A percentile compares a stretch with the other conserved stretches of the same genome.
Evolutionary conservation across 1,140 invertebrate species (phyloP).

Genomic region (Sminthurinus signatus): DNA sequence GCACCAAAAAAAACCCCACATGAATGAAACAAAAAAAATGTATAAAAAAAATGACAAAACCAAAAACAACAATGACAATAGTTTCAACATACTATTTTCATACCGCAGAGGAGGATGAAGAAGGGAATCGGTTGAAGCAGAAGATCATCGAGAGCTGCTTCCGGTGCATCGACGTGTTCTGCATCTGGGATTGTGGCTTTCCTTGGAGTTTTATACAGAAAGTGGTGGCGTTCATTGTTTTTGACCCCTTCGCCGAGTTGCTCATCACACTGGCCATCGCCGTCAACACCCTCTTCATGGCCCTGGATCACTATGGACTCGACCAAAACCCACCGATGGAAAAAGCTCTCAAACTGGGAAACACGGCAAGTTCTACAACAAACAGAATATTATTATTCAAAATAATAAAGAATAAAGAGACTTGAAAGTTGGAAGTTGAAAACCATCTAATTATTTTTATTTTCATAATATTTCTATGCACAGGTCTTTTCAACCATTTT

Average conservation of each 20-base stretch:
- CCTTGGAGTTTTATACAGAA: constrained; percentile 85
- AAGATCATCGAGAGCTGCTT: constrained; percentile 63
- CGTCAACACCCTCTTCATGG: constrained; percentile 97
- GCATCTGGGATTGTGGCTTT: constrained; percentile 94
- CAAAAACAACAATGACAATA: no score
- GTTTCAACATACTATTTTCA: constrained; percentile 90
- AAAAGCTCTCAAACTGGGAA: constrained; percentile 48
- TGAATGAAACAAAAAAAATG: neutral
- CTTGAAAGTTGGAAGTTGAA: neutral
- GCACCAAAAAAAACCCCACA: neutral
- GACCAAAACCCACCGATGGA: constrained; percentile 42
- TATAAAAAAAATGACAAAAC: neutral
- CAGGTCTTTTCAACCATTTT: constrained; percentile 98
- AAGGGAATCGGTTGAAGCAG: constrained; percentile 74
- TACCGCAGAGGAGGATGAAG: constrained; percentile 77
- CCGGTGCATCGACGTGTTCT: constrained; percentile 82
- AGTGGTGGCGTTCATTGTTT: constrained; percentile 82
- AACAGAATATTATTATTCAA: neutral
- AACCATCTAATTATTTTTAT: neutral
- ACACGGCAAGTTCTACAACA: constrained; percentile 22
- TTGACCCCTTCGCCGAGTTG: constrained; percentile 95
- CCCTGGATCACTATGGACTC: constrained; percentile 77
- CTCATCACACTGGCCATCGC: constrained; percentile 98
- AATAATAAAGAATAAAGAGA: neutral
- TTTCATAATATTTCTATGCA: constrained; percentile 43